Evolutionary conservation across 1,140 invertebrate species (phyloP), one percentile per base, ranked within the genome.

Genomic region (Neodiprion lecontei): DNA sequence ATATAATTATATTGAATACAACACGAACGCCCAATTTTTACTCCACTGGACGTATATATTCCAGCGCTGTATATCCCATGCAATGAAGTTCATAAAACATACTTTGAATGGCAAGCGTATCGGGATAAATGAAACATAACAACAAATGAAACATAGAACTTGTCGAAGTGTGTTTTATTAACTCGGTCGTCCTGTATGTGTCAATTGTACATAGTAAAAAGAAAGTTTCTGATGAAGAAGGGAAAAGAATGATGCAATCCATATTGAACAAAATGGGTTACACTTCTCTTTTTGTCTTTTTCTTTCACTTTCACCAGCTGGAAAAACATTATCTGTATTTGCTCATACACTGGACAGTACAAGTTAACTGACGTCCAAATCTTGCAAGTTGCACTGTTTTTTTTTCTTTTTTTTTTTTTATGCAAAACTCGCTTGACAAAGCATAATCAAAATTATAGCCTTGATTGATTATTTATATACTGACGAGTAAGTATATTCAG

Each of bases 61-160:
- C 81, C 78, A 77, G 75, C 75, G 76, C 81, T 73, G 70, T 85
- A 81, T 80, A 82, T 84, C 78, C 74, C 78, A 81, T 78, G 80
- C 82, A 78, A 83, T 79, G 84, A 77, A 83, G 80, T 80, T 81
- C 84, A 81, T 83, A 83, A 78, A 83, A 82, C 79, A 79, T 84
- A 83, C 80, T 83, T 67, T 48, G 28, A 70, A 70, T 1, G 28
- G 65, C 67, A 74, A 74, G 48, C 23, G 73, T 65, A 53, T 47
- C 68, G 40, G 50, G 47, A 69, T 66, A 48, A 48, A 66, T 50
- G 50, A 28, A 40, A 40, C 28, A 3, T 40, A 40, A 40, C 5
- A 40, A 40, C 4, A 3, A 40, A 5, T 48, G 69, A 74, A 67
- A 72, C 49, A 74, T 70, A 40, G 69, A 49, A 49, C n/a, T 72